Evolutionary conservation across 2,113 vertebrate genomes (phyloP), one percentile per base, ranked within the genome.

Genomic region (Trinectes maculatus): DNA sequence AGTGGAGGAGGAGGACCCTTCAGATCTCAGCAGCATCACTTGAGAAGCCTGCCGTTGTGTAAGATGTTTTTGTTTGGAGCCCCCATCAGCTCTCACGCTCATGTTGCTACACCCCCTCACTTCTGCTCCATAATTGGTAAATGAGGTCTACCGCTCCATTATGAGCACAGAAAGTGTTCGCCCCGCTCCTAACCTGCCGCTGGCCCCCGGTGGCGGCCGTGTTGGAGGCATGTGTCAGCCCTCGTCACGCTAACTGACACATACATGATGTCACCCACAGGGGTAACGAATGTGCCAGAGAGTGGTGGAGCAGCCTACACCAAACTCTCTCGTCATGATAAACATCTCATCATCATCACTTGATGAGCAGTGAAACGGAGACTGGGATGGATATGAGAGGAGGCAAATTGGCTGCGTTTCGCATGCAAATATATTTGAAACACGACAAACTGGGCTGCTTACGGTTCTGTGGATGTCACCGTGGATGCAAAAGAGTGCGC

Each of bases 91-190:
- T 63, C 63, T 64, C 65, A 63, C 12, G 13, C 68, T 55, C 56
- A 33, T 79, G 51, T 85, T 84, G 25, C 52, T 51, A 73, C 74
- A 4, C 85, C 85, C 86, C 71, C 89, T 57, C 77, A 71, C 67
- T 85, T 67, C 78, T 84, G 85, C 74, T 66, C 29, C 60, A 61
- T 87, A 83, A 89, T 90, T 88, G 79, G 76, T 89, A 88, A 90
- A 84, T 87, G 73, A 89, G 79, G 37, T 81, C 70, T 51, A 56
- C 24, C 48, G 71, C 81, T 83, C 47, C 63, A 8, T 44, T 75
- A 56, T 37, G 52, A 74, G 71, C 26, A 31, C 72, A 78, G 79
- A 62, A 84, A 54, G 71, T 46, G 67, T 82, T 70, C 74, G 85
- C 75, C 86, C 65, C 33, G 76, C 84, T 85, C 81, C 89, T 83